These are phyloP conservation scores for Lithodes maja DNA, from an alignment of 2,888 invertebrate species.

Conservation along the genomic window DNA sequence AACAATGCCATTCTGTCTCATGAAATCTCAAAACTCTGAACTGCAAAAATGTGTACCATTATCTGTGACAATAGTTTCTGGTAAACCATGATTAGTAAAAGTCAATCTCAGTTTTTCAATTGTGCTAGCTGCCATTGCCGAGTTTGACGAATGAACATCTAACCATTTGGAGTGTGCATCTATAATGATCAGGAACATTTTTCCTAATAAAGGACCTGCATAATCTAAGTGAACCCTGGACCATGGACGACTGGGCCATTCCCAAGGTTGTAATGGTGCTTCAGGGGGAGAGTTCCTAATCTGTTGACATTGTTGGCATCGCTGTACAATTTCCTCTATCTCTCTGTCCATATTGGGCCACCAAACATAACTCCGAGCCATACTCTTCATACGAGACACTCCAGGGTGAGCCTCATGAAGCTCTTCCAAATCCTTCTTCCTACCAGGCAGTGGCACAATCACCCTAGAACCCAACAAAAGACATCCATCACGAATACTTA, in stretches of 20 bases:
- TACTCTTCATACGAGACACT: neutral
- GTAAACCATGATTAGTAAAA: slow-evolving; percentile 10
- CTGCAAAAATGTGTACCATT: slow-evolving; percentile 15
- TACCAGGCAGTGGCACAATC: neutral
- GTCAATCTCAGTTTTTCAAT: neutral
- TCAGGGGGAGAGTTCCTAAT: neutral
- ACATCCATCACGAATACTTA: neutral
- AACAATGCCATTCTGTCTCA: slow-evolving; percentile 16
- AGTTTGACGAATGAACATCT: slow-evolving; percentile 11
- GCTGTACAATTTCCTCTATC: slow-evolving; percentile 1
- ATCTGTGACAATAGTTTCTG: slow-evolving; percentile 5
- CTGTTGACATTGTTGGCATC: neutral
- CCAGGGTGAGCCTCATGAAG: slow-evolving; percentile 1
- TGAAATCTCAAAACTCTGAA: slow-evolving; percentile 2
- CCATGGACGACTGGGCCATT: slow-evolving; percentile 7
- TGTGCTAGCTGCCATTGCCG: neutral
- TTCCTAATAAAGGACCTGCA: neutral
- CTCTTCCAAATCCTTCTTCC: neutral
- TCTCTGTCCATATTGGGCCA: slow-evolving; percentile 11
- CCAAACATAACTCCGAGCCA: slow-evolving; percentile 16
- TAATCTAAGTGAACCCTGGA: slow-evolving; percentile 8
- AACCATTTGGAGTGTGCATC: slow-evolving; percentile 26
- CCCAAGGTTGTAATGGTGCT: slow-evolving; percentile 6
- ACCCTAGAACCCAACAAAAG: neutral
- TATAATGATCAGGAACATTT: neutral